Evolutionary conservation across 2,797 vertebrate species (phyloP), one percentile per base, ranked within the genome.

Genomic region (Novumbra hubbsi): DNA sequence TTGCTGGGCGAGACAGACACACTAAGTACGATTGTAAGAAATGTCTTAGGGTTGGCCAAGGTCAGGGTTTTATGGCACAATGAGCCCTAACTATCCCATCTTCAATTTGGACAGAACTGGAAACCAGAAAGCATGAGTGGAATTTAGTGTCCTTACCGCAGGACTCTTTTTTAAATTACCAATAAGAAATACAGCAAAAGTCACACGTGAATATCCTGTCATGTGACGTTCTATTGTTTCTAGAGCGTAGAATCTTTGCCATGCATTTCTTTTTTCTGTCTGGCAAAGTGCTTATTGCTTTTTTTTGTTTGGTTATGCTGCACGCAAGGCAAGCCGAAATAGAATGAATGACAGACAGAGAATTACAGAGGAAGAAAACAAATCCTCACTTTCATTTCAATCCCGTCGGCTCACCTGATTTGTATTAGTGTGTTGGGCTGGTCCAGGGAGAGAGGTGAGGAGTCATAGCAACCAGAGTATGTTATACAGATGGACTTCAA

Each of bases 221-320:
- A 83, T 85, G 78, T 88, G 84, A 90, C 85, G 90, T 92, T 88
- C 87, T 88, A 81, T 90, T 87, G 81, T 84, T 82, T 83, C 79
- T 15, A 4, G 85, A 84, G 81, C 34, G 45, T 86, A 85, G 81
- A 78, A 80, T 74, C 24, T 1, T 5, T n/a, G 64, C 81, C 34
- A 24, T 65, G 78, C 77, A 81, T 81, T 84, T 85, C n/a, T 81
- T 76, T 85, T 84, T 88, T 83, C 1, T 6, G 78, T 71, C 78
- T 79, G 77, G 79, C 72, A 60, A 83, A 83, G 80, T 60, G 73
- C 82, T 87, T 85, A 81, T 78, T 86, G 83, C 73, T 87, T 90
- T 87, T 81, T 79, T 82, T 73, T 80, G 77, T 81, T 86, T 84
- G 81, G 82, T 78, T 86, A 80, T 84, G 73, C 78, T 76, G 79